A percentile compares a stretch with the other conserved stretches of the same genome.
Conservation (phyloP, 2,888 invertebrate genomes). For the Phrixothrix hirtus region DNA sequence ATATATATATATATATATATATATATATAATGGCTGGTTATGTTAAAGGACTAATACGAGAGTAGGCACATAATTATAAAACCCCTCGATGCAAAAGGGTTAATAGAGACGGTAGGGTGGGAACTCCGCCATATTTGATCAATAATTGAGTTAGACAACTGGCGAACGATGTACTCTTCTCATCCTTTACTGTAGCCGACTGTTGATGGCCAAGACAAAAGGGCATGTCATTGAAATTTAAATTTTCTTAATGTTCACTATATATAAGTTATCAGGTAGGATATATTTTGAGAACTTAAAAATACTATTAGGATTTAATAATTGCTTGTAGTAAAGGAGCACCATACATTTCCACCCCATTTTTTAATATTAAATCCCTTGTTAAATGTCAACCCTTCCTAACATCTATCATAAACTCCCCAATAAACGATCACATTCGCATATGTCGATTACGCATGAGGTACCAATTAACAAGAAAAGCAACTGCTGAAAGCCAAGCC, state of each 20-base stretch:
- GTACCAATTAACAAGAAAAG: conserved; percentile 22
- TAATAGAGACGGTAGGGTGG: conserved; percentile 56
- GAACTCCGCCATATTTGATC: conserved; percentile 58
- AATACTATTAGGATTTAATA: no score
- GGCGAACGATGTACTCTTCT: conserved; percentile 54
- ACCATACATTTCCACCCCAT: conserved; percentile 27
- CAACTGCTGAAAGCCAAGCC: conserved; percentile 15
- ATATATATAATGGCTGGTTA: conserved; percentile 53
- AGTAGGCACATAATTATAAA: conserved; percentile 56
- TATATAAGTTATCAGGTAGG: background rate
- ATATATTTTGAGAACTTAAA: background rate
- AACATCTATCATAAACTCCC: conserved; percentile 46
- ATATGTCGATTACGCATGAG: conserved; percentile 40
- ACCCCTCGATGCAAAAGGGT: conserved; percentile 56
- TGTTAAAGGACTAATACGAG: conserved; percentile 55
- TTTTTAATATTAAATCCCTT: conserved; percentile 37
- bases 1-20: no score
- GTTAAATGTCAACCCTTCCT: conserved; percentile 47
- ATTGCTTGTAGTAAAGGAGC: no score
- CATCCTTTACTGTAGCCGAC: conserved; percentile 44
- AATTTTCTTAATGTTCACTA: no score
- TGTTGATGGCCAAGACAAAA: conserved; percentile 26
- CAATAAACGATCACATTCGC: conserved; percentile 39
- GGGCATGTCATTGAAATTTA: conserved; percentile 20
- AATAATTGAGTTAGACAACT: conserved; percentile 59